phyloP scores from a whole-genome alignment of 2,113 vertebrate genomes.

The Todiramphus chloris region DNA sequence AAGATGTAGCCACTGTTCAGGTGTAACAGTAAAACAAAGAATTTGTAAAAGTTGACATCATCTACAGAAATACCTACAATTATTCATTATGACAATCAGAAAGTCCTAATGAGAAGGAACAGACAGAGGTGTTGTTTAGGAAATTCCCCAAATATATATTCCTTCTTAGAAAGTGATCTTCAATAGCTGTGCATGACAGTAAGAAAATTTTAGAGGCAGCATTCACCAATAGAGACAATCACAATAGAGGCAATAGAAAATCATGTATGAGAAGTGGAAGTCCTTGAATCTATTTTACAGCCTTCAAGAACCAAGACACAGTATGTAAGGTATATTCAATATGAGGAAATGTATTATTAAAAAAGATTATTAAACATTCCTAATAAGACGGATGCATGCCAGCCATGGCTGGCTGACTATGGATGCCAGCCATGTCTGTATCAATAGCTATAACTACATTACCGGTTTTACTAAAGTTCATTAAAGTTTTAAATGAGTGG shows the following conservation, averaged over 20 bases:
- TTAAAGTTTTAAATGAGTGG: not conserved
- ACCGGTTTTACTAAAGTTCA: not conserved
- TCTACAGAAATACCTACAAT: not conserved
- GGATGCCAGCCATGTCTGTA: not conserved
- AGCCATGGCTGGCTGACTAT: not conserved
- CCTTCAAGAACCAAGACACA: not conserved
- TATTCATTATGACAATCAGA: not conserved
- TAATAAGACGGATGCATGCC: not conserved
- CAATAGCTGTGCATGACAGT: not conserved
- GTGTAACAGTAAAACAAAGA: not conserved
- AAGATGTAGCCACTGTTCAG: not conserved
- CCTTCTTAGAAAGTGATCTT: not conserved
- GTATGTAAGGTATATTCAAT: not conserved
- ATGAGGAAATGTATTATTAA: not conserved
- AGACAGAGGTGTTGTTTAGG: not conserved
- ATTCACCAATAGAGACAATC: not conserved
- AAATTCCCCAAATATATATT: not conserved
- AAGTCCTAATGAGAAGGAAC: not conserved
- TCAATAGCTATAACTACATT: not conserved
- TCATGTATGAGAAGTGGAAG: not conserved
- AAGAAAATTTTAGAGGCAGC: not conserved
- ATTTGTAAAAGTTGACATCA: not conserved
- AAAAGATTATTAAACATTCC: not conserved
- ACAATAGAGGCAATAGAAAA: not conserved
- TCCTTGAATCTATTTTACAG: not conserved